Conservation (phyloP, 2,797 vertebrate genomes). For the Choloepus didactylus region DNA sequence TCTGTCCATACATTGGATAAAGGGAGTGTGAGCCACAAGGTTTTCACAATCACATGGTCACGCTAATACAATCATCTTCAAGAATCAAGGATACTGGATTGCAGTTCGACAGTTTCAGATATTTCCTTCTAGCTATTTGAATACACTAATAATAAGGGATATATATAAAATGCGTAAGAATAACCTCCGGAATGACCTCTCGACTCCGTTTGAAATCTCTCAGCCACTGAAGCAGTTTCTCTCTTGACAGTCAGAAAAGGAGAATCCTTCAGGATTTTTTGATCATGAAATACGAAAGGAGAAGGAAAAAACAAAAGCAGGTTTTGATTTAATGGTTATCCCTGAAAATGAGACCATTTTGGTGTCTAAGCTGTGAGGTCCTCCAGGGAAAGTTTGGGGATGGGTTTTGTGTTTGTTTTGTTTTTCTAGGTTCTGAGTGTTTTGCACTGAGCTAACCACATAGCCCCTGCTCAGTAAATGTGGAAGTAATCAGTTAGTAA, state of each 20-base stretch:
- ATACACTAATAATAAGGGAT: too few species aligned
- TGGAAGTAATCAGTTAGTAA: not conserved
- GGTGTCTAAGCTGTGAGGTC: not conserved
- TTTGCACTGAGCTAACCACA: not conserved
- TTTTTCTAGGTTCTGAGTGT: not conserved
- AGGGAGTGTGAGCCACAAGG: too few species aligned
- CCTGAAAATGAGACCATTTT: not conserved
- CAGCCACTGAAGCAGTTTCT: not conserved
- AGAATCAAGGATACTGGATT: too few species aligned
- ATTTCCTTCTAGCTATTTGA: too few species aligned
- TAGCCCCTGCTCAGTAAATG: fast-evolving
- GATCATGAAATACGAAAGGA: not conserved
- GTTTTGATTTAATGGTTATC: not conserved
- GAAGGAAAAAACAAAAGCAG: not conserved
- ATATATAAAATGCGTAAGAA: too few species aligned
- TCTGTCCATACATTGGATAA: too few species aligned
- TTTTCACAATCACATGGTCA: too few species aligned
- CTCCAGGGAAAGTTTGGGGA: not conserved
- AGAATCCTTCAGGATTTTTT: not conserved
- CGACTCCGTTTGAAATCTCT: too few species aligned
- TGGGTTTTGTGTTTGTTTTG: not conserved
- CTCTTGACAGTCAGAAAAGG: not conserved
- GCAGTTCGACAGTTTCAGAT: too few species aligned
- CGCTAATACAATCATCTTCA: too few species aligned
- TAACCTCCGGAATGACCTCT: too few species aligned